Percentiles rank a stretch among this genome's conserved stretches.
Evolutionary conservation across 2,113 vertebrate genomes (phyloP).

Genomic region (Leiothrix lutea): DNA sequence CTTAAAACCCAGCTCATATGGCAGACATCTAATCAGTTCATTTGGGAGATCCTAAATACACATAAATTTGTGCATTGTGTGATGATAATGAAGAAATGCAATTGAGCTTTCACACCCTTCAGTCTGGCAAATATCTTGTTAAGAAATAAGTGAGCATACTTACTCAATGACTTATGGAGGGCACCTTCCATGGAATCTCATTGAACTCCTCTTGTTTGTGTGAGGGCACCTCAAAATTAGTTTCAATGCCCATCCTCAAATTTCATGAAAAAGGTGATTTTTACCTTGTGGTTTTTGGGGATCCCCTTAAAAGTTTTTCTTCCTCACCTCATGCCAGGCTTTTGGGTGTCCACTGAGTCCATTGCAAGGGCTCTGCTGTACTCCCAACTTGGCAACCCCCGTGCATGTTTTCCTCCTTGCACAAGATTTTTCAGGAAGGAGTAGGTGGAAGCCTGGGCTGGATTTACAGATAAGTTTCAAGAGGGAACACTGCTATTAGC

Average conservation of each 20-base stretch:
- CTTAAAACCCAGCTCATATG: neutral
- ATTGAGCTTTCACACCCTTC: neutral
- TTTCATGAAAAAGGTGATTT: neutral
- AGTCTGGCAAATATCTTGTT: neutral
- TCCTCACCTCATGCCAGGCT: neutral
- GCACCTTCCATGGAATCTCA: neutral
- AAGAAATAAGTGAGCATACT: neutral
- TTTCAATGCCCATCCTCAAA: neutral
- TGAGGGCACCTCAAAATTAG: rapidly evolving
- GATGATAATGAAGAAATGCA: neutral
- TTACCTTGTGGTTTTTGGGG: neutral
- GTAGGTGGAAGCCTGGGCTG: neutral
- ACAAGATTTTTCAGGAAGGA: neutral
- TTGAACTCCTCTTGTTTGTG: neutral
- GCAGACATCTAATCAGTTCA: neutral
- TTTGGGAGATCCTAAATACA: neutral
- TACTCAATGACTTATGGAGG: neutral
- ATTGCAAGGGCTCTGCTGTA: rapidly evolving
- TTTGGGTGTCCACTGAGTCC: neutral
- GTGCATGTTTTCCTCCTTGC: neutral
- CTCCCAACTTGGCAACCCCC: rapidly evolving
- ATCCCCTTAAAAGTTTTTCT: neutral
- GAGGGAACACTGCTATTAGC: neutral
- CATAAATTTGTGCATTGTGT: neutral
- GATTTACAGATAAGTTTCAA: neutral